Conservation (phyloP, 2,888 invertebrate genomes). For the Polydrusus pterygomalis region DNA sequence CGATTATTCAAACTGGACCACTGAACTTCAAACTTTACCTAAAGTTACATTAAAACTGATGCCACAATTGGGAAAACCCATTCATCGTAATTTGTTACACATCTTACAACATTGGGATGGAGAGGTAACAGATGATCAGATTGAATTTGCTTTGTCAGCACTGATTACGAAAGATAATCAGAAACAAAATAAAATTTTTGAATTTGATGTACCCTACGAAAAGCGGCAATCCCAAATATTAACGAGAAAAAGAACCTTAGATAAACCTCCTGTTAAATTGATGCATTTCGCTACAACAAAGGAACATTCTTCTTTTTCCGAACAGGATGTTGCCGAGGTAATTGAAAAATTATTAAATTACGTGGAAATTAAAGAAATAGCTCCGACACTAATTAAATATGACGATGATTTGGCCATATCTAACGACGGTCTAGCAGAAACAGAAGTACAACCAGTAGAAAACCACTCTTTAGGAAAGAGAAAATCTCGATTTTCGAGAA, state of each 20-base stretch:
- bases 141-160: conserved; percentile 76
- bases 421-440: conserved; percentile 45
- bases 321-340: conserved; percentile 63
- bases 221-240: conserved; percentile 67
- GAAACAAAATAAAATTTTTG: conserved; percentile 11
- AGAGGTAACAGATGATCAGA: conserved; percentile 73
- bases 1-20: conserved; percentile 71
- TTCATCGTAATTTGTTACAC: conserved; percentile 72
- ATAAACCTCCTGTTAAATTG: conserved; percentile 10
- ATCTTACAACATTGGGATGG: conserved; percentile 72
- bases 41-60: conserved; percentile 73
- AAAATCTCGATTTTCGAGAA: conserved; percentile 10
- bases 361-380: conserved; percentile 77
- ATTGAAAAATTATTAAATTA: conserved; percentile 76
- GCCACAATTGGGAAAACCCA: conserved; percentile 72
- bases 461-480: background rate
- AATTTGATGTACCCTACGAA: conserved; percentile 15
- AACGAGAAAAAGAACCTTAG: conserved; percentile 66
- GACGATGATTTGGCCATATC: conserved; percentile 63
- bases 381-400: conserved; percentile 74
- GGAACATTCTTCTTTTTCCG: conserved; percentile 1
- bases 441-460: conserved; percentile 12
- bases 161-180: conserved; percentile 66
- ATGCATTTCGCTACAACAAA: background rate
- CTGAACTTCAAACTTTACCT: conserved; percentile 74